Evolutionary conservation across 2,888 invertebrate genomes (phyloP), one percentile per base, ranked within the genome.

Genomic region (Tortrix viridana): DNA sequence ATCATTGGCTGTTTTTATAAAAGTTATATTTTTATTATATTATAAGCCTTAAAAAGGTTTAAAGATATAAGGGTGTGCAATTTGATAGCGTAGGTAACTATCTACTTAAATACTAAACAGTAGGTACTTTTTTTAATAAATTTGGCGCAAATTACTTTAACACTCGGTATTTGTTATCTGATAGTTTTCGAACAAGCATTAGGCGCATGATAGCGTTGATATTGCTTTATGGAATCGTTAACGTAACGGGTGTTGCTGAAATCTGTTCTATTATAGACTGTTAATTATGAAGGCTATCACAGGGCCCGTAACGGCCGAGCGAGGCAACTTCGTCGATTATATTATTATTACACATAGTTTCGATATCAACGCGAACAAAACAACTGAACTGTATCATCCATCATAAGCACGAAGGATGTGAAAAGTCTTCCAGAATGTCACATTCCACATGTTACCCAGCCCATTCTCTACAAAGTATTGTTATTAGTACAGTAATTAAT

Each of bases 311-410:
- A 66, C 62, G 69, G 59, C 59, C 60, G 70, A 81, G 84, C 76
- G 80, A 77, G 79, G 77, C 69, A 86, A 87, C 70, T 87, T 87
- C 70, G 69, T 65, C 77, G 73, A 82, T 87, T 81, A 85, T 73
- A 69, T 23, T 52, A 41, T 44, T 48, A 41, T 37, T 43, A 41
- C 7, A 19, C n/a, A 20, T 55, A 14, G 32, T 37, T 50, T 37
- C 19, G 19, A n/a, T 41, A 41, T 41, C 14, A 32, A 26, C 26
- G 9, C 9, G 26, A 26, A 1, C 26, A 26, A 1, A 9, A 9
- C 26, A 26, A 26, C 9, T 26, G 9, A 26, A 26, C 26, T 26
- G 26, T 26, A 26, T 9, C 26, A 9, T 23, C 26, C 26, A 9
- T 23, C 23, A 23, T 22, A 22, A 23, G 6, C 6, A 23, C 6